phyloP scores from a whole-genome alignment of 2,797 vertebrate species.

The Tragelaphus eurycerus region DNA sequence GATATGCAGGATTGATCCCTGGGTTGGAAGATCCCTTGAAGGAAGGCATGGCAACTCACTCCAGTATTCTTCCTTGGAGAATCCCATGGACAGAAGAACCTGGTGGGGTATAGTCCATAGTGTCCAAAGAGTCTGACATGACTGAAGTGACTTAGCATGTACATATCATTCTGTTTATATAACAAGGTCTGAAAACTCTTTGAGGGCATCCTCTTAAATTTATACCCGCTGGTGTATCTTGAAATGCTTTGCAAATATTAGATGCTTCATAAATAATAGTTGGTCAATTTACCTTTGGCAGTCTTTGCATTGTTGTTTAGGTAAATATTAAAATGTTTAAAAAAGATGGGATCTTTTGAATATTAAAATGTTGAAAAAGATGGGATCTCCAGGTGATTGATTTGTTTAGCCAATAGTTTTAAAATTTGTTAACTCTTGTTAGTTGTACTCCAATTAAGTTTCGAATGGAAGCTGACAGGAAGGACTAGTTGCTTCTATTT shows the following conservation, averaged over 20 bases:
- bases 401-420: neutral
- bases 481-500: neutral
- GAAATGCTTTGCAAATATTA: constrained; percentile 3
- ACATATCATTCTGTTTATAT: neutral
- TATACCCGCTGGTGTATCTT: neutral
- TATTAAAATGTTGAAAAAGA: neutral
- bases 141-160: neutral
- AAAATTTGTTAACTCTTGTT: neutral
- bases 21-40: neutral
- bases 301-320: neutral
- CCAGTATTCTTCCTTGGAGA: neutral
- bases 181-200: neutral
- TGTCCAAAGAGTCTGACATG: neutral
- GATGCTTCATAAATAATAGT: neutral
- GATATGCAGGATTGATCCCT: neutral
- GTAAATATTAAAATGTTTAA: neutral
- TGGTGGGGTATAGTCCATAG: neutral
- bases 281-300: neutral
- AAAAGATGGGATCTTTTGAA: neutral
- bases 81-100: neutral
- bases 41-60: neutral
- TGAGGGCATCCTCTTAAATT: neutral
- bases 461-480: neutral
- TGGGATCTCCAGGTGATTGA: neutral
- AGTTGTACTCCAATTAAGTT: neutral